phyloP scores from a whole-genome alignment of 2,888 invertebrate species.

The Melanostoma scalare region DNA sequence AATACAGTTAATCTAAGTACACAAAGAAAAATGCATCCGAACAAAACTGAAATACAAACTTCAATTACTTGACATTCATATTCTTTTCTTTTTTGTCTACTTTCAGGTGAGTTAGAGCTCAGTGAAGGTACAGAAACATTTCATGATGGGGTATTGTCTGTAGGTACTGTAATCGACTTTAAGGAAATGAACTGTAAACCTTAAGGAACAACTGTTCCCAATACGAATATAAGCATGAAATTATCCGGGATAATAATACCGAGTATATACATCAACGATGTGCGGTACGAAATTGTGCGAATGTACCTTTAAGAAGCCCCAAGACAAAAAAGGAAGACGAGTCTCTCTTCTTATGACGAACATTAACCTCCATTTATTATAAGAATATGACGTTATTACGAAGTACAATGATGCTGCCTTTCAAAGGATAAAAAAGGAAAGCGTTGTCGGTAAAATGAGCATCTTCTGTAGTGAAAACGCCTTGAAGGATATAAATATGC shows the following conservation, averaged over 20 bases:
- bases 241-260: constrained; percentile 44
- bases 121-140: not conserved
- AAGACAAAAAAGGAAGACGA: no score
- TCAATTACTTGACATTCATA: constrained; percentile 30
- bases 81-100: constrained; percentile 30
- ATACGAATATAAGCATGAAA: constrained; percentile 40
- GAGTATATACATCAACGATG: constrained; percentile 34
- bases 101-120: constrained; percentile 51
- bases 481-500: no score
- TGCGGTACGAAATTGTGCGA: constrained; percentile 45
- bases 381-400: no score
- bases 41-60: constrained; percentile 11
- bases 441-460: no score
- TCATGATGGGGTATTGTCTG: constrained; percentile 2
- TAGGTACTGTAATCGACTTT: constrained; percentile 45
- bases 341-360: no score
- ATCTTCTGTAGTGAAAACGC: no score
- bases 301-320: not conserved
- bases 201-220: constrained; percentile 42
- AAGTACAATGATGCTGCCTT: no score
- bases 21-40: not conserved
- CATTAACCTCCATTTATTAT: no score
- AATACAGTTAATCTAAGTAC: not conserved
- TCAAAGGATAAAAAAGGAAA: no score
- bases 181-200: constrained; percentile 57